These are phyloP conservation scores for Tuberolachnus salignus DNA, from an alignment of 2,888 invertebrate genomes.

Conservation along the genomic window DNA sequence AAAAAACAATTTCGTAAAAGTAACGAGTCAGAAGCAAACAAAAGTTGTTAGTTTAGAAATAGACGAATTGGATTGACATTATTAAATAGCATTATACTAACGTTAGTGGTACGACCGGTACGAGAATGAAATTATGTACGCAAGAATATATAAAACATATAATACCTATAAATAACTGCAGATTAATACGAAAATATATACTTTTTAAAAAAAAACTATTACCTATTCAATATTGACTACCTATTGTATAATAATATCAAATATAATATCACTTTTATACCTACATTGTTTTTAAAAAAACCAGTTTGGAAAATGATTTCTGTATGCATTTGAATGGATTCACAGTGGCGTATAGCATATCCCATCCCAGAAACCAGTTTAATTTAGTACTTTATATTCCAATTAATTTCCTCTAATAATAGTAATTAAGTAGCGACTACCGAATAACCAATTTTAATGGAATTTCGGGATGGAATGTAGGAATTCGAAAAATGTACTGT, in stretches of 20 bases:
- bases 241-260: constrained; percentile 7
- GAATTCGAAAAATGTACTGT: constrained; percentile 3
- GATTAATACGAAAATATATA: constrained; percentile 12
- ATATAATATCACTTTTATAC: neutral
- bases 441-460: constrained; percentile 20
- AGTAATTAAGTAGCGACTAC: constrained; percentile 34
- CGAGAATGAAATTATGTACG: no score
- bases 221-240: neutral
- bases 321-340: constrained; percentile 9
- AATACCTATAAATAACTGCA: neutral
- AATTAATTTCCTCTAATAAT: constrained; percentile 44
- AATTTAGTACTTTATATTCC: constrained; percentile 50
- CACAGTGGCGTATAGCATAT: constrained; percentile 13
- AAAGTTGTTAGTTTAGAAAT: neutral
- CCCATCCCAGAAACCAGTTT: constrained; percentile 38
- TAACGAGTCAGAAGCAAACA: neutral
- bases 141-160: neutral
- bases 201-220: neutral
- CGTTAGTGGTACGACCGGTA: neutral
- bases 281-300: constrained; percentile 40
- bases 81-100: neutral
- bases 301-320: constrained; percentile 44
- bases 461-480: constrained; percentile 28
- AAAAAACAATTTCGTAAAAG: neutral
- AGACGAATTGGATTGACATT: neutral